Conservation (phyloP, 2,888 invertebrate species). For the Keiferia lycopersicella region DNA sequence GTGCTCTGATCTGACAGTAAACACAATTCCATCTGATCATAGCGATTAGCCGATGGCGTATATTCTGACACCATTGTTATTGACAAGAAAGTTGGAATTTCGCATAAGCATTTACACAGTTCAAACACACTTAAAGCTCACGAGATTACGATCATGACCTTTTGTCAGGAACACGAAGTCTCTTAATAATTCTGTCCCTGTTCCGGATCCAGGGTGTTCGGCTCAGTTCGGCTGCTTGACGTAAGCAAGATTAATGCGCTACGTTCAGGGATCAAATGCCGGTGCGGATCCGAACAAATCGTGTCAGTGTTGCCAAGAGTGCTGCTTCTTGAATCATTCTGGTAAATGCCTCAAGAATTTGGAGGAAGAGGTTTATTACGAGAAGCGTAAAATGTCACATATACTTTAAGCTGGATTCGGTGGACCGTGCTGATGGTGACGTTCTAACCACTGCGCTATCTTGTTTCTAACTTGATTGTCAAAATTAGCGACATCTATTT, state of each 20-base stretch:
- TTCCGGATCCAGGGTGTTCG: neutral
- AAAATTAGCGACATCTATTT: too few species aligned
- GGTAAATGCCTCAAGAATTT: neutral
- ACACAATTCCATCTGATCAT: too few species aligned
- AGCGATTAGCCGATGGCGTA: too few species aligned
- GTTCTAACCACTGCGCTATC: too few species aligned
- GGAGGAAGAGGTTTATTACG: neutral
- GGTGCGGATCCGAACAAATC: constrained; percentile 1
- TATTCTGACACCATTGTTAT: neutral
- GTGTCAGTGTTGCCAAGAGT: neutral
- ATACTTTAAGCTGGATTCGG: too few species aligned
- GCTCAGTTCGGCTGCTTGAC: constrained; percentile 2
- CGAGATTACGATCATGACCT: neutral
- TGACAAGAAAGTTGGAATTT: neutral
- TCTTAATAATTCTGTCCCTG: constrained; percentile 3
- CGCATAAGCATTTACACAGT: neutral
- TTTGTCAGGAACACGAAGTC: constrained; percentile 4
- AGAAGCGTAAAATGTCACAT: too few species aligned
- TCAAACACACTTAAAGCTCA: neutral
- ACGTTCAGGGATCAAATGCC: constrained; percentile 8
- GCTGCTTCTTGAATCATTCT: neutral
- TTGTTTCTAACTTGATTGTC: too few species aligned
- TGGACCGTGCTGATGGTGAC: too few species aligned
- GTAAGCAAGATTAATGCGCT: constrained; percentile 13
- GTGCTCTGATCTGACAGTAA: too few species aligned